Evolutionary conservation across 2,797 vertebrate species (phyloP).

Genomic region (Chloroceryle amazona): DNA sequence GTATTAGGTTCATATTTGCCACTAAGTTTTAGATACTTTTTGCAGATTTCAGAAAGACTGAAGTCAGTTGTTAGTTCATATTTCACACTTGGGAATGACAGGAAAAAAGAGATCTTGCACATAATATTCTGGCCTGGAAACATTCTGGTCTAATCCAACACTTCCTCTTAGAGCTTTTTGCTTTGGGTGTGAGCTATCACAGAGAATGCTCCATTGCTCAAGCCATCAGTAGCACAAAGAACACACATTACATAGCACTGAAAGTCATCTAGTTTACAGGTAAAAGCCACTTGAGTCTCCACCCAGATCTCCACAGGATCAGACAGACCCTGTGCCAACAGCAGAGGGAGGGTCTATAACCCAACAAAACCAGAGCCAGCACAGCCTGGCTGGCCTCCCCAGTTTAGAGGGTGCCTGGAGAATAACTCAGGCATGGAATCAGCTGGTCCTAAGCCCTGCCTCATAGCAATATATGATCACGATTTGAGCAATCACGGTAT

Average conservation of each 20-base stretch:
- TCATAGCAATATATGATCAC: accelerated
- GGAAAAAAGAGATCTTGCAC: background rate
- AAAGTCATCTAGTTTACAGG: background rate
- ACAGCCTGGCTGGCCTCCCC: background rate
- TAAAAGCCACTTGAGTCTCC: background rate
- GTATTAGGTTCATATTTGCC: background rate
- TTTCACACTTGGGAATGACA: background rate
- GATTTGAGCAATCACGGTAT: accelerated
- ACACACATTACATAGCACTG: background rate
- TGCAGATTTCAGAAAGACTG: background rate
- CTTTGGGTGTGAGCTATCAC: background rate
- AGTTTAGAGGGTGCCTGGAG: background rate
- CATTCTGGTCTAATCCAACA: background rate
- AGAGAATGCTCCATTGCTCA: background rate
- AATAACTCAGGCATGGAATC: background rate
- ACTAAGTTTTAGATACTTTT: background rate
- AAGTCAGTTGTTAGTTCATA: background rate
- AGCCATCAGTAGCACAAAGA: background rate
- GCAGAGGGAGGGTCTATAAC: background rate
- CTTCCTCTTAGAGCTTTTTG: background rate
- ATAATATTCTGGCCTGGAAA: background rate
- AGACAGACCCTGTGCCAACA: background rate
- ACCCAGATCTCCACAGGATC: background rate
- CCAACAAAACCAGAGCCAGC: background rate
- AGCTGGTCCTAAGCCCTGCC: background rate